These are phyloP conservation scores for Aphidius gifuensis DNA, from an alignment of 1,140 invertebrate species.

Conservation along the genomic window DNA sequence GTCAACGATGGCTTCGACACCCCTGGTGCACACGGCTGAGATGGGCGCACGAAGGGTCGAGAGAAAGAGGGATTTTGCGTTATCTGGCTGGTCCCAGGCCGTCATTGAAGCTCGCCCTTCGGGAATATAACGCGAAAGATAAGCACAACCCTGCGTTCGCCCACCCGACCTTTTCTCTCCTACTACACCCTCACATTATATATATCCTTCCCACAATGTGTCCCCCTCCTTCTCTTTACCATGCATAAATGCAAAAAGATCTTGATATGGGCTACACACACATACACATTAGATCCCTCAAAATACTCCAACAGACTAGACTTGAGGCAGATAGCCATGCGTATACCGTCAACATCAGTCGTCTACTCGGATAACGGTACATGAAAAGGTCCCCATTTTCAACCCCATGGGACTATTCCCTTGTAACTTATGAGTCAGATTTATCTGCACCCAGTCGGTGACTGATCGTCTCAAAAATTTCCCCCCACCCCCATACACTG, in stretches of 20 bases:
- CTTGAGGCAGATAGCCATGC: conserved; percentile 12
- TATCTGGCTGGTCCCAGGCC: conserved; percentile 52
- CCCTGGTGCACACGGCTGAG: conserved; percentile 20
- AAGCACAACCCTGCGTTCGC: conserved; percentile 35
- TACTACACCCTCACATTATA: conserved; percentile 24
- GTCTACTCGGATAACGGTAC: conserved; percentile 2
- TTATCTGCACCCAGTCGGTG: conserved; percentile 46
- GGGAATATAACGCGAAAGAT: conserved; percentile 52
- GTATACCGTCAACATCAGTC: not conserved
- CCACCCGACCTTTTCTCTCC: conserved; percentile 15
- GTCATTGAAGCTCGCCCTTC: conserved; percentile 48
- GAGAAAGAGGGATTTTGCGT: conserved; percentile 36
- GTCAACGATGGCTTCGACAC: conserved; percentile 45
- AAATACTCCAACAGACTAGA: conserved; percentile 24
- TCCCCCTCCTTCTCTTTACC: conserved; percentile 29
- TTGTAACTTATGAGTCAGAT: conserved; percentile 52
- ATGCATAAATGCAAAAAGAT: conserved; percentile 53
- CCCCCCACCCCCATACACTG: too few species aligned
- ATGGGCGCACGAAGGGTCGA: conserved; percentile 6
- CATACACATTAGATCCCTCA: conserved; percentile 1
- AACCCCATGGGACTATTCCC: conserved; percentile 26
- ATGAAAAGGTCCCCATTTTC: conserved; percentile 16
- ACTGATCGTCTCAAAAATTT: conserved; percentile 40
- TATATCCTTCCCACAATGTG: conserved; percentile 3
- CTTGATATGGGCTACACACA: conserved; percentile 48